A percentile compares a stretch with the other conserved stretches of the same genome.
phyloP scores from a whole-genome alignment of 2,888 invertebrate genomes.

The Petrolisthes cinctipes region DNA sequence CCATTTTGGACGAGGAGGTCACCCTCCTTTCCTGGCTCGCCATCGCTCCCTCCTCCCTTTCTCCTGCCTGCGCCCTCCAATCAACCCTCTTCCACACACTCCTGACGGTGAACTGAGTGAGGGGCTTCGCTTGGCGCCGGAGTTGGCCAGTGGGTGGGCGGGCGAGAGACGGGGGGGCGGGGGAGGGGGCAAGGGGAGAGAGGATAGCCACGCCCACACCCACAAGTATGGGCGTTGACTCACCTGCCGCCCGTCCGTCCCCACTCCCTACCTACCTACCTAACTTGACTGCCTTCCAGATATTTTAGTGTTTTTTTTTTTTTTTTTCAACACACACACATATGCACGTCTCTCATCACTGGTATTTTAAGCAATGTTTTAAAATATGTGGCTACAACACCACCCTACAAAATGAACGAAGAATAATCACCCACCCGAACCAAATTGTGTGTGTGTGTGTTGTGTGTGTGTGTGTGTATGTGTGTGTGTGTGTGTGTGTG shows the following conservation, averaged over 20 bases:
- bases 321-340: constrained; percentile 13
- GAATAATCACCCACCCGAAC: not conserved
- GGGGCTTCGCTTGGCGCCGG: not conserved
- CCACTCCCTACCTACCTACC: not conserved
- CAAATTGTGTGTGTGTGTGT: not conserved
- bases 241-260: constrained; percentile 20
- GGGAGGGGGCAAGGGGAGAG: constrained; percentile 9
- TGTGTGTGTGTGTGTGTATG: not conserved
- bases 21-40: constrained; percentile 43
- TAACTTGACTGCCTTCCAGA: constrained; percentile 35
- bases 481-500: not conserved
- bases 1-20: constrained; percentile 45
- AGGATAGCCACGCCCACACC: constrained; percentile 36
- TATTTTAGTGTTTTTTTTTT: constrained; percentile 18
- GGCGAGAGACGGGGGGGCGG: constrained; percentile 22
- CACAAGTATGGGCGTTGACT: constrained; percentile 48
- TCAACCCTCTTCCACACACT: constrained; percentile 55
- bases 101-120: constrained; percentile 54
- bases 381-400: not conserved
- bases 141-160: constrained; percentile 28
- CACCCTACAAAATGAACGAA: not conserved
- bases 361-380: not conserved
- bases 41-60: constrained; percentile 49
- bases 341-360: not conserved
- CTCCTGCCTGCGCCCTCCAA: constrained; percentile 47